phyloP scores from a whole-genome alignment of 2,113 vertebrate genomes.

The Lethenteron camtschaticum region DNA sequence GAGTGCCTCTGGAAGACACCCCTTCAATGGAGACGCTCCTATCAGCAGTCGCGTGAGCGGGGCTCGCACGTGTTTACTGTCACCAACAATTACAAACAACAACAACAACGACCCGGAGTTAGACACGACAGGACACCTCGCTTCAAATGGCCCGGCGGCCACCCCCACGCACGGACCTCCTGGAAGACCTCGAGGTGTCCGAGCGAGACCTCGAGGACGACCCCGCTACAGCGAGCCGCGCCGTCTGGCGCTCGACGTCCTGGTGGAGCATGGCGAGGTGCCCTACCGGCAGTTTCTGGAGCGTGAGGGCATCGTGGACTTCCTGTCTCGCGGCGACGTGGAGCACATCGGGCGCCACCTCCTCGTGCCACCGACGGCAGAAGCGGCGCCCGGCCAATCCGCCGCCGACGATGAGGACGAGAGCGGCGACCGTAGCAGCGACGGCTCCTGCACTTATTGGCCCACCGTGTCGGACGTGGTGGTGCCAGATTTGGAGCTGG shows the following conservation, averaged over 20 bases:
- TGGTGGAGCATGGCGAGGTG: constrained; percentile 46
- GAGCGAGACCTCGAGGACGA: constrained; percentile 63
- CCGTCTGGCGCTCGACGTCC: constrained; percentile 51
- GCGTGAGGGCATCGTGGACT: constrained; percentile 40
- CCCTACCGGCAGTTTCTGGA: constrained; percentile 54
- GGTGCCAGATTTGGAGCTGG: constrained; percentile 69
- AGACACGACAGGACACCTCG: too few relatives aligned
- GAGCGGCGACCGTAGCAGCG: constrained; percentile 20
- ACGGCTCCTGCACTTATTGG: constrained; percentile 71
- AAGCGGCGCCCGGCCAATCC: constrained; percentile 17
- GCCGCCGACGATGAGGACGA: constrained; percentile 16
- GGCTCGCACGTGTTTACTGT: too few relatives aligned
- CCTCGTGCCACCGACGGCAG: constrained; percentile 18
- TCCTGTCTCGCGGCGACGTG: constrained; percentile 28
- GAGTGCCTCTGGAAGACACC: too few relatives aligned
- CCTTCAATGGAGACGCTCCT: too few relatives aligned
- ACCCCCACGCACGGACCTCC: too few relatives aligned
- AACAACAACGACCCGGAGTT: too few relatives aligned
- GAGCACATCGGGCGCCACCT: not conserved
- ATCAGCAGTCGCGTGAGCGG: too few relatives aligned
- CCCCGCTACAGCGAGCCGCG: constrained; percentile 79
- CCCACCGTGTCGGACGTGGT: constrained; percentile 63
- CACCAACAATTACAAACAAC: too few relatives aligned
- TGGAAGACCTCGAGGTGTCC: constrained; percentile 11
- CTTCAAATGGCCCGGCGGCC: too few relatives aligned